phyloP scores from a whole-genome alignment of 1,140 invertebrate species.

The Dolichoris vasculosae region DNA sequence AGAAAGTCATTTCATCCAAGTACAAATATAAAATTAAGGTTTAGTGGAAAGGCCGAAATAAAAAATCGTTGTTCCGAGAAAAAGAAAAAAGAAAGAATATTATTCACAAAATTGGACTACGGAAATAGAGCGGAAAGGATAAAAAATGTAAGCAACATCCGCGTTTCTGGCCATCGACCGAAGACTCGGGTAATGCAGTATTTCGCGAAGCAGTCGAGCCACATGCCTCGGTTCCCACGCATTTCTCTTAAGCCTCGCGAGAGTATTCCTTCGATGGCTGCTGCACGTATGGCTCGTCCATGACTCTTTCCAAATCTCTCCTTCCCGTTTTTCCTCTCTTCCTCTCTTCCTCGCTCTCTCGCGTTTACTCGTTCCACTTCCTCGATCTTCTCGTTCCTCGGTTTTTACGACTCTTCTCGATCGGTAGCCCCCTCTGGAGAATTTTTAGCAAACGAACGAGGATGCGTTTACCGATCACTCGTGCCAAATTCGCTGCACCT shows the following conservation, averaged over 20 bases:
- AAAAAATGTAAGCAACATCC: not conserved
- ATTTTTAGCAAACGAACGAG: not conserved
- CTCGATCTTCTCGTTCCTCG: constrained; percentile 22
- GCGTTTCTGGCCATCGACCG: constrained; percentile 30
- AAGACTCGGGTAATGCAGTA: constrained; percentile 63
- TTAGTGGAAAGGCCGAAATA: not conserved
- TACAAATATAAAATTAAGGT: too few relatives aligned
- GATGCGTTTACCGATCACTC: too few relatives aligned
- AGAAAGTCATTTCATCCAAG: too few relatives aligned
- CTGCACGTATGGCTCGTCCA: not conserved
- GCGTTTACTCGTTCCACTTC: constrained; percentile 5
- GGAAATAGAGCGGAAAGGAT: not conserved
- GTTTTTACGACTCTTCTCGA: not conserved
- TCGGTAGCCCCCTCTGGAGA: not conserved
- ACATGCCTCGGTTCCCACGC: constrained; percentile 68
- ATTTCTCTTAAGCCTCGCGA: constrained; percentile 59
- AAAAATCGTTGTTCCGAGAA: not conserved
- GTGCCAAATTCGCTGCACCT: too few relatives aligned
- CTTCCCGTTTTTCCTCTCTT: constrained; percentile 14
- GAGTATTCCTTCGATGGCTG: too few relatives aligned
- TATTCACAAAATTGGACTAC: not conserved
- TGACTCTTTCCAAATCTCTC: constrained; percentile 23
- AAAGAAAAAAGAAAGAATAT: not conserved
- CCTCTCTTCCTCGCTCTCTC: not conserved
- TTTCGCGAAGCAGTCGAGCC: constrained; percentile 65